Base-by-base conservation (phyloP, 2,888 invertebrate genomes). In the Silvanus unidentatus region DNA sequence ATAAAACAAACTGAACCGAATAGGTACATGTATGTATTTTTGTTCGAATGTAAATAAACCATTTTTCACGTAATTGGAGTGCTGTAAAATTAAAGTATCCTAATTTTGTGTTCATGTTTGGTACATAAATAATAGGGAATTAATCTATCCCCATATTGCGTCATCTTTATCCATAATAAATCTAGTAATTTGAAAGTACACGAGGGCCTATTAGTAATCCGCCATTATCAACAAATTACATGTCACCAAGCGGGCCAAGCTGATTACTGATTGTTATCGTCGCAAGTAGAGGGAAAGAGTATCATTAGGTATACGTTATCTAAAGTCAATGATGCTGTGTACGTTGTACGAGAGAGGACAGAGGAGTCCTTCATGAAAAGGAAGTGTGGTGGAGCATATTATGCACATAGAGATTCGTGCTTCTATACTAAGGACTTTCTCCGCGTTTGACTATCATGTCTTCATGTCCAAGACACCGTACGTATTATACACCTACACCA, bases 151-250 rank as follows among this genome's bases (percentile, higher is more conserved):
- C 22, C 22, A 22, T 22, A 22, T 22, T 22, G 22, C 22, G 22
- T 22, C 22, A 22, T 22, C 4, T 22, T 22, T 22, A 22, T 22
- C 22, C 22, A 22, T 22, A 22, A 22, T 22, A 22, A 22, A 15
- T 13, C 15, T 37, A n/a, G 37, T 16, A 16, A 37, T 37, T 12
- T 37, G 37, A 37, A 37, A 37, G 15, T 37, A 12, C 37, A 12
- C 37, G 37, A 40, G 16, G 38, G 47, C 51, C 49, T 53, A 55
- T 55, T 58, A 56, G 55, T 55, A 57, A 51, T 49, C 55, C 53
- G 51, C 58, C 54, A 58, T 57, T 58, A 60, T 60, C 60, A 58
- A 58, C 60, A 60, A 60, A 60, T 60, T 60, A 56, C 55, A 55
- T 49, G 60, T 60, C 60, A 58, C 57, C 60, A 55, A 51, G 55